These are phyloP conservation scores for Erethizon dorsatum DNA, from an alignment of 2,797 vertebrate genomes.

Conservation along the genomic window DNA sequence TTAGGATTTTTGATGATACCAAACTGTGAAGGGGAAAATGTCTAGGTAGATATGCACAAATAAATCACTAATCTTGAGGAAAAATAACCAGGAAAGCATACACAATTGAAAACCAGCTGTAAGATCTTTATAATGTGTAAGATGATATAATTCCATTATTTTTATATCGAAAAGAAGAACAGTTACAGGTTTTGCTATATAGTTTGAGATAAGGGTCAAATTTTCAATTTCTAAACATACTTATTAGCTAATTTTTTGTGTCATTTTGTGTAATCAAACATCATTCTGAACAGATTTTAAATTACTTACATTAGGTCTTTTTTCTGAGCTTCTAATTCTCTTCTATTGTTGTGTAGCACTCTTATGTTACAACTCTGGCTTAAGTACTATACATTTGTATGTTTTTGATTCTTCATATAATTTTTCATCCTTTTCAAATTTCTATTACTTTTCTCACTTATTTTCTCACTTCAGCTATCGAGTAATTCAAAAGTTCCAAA, in stretches of 20 bases:
- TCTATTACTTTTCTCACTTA: conserved; percentile 7
- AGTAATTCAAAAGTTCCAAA: not conserved
- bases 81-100: not conserved
- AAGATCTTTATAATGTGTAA: not conserved
- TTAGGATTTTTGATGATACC: not conserved
- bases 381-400: not conserved
- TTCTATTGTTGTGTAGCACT: not conserved
- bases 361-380: not conserved
- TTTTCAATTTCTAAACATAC: conserved; percentile 39
- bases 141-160: not conserved
- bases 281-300: not conserved
- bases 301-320: not conserved
- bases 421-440: not conserved
- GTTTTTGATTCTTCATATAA: not conserved
- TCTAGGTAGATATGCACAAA: not conserved
- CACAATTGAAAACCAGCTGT: not conserved
- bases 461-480: conserved; percentile 14
- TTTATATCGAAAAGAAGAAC: conserved; percentile 5
- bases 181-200: not conserved
- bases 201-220: not conserved
- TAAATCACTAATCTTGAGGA: not conserved
- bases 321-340: not conserved
- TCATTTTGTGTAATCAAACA: conserved; percentile 29
- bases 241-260: conserved; percentile 18
- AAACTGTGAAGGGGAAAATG: not conserved